Base-by-base conservation (phyloP, 2,797 vertebrate species). In the Etheostoma perlongum region DNA sequence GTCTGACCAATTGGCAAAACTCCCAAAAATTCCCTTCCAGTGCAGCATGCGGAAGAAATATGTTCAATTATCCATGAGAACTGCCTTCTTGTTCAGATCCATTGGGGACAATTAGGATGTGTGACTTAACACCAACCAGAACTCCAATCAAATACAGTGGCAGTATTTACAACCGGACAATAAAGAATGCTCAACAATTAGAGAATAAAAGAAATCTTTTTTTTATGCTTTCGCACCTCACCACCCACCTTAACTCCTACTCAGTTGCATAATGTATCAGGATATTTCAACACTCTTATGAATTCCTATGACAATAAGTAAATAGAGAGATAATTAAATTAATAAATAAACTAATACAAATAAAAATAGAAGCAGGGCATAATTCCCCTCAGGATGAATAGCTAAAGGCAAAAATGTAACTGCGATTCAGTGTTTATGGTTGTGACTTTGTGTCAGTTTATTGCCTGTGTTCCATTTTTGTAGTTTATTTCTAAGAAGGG, bases 11-110 rank as follows among this genome's bases (percentile, higher is more conserved):
- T 36, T 58, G 71, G 53, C 51, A 66, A 69, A 73, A 44, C 51
- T 53, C 48, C 14, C 54, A 57, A 59, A 47, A 77, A 59, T 60
- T 52, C 27, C 19, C 59, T 63, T 47, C 47, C 42, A 36, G 74
- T 72, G 83, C 79, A 88, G 74, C 67, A 72, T 67, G 74, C 42
- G 23, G 82, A 85, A 81, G 59, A 77, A 42, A 84, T 83, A 68
- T 81, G 81, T 86, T 84, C 74, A 86, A 91, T 93, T 87, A 90
- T 91, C 84, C 81, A 87, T 87, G 67, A 72, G 72, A 80, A 79
- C 68, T 36, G 66, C 84, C 80, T 72, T 86, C 77, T 84, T 76
- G 69, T 54, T 75, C 57, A 65, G 64, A 30, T 81, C 85, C 61
- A 19, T 49, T 53, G 79, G 79, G 78, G 67, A 76, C 73, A 82